These are phyloP conservation scores for Sericinus montela DNA, from an alignment of 2,888 invertebrate species.

Conservation along the genomic window DNA sequence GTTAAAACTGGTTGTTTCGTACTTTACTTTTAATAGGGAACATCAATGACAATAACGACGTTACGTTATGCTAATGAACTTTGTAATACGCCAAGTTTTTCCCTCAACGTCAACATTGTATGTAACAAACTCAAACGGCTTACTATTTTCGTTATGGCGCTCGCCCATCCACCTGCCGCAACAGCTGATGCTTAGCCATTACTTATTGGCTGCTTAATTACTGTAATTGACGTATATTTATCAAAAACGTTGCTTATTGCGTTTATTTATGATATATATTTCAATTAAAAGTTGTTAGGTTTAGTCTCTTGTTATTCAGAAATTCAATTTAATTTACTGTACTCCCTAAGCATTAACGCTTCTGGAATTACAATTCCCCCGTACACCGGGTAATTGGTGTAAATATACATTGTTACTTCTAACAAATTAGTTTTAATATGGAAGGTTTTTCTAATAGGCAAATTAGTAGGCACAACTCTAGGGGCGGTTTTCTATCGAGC, in stretches of 20 bases:
- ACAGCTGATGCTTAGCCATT: conserved; percentile 35
- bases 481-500: too few relatives aligned
- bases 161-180: conserved; percentile 36
- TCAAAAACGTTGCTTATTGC: conserved; percentile 3
- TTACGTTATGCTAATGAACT: not conserved
- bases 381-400: too few relatives aligned
- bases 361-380: not conserved
- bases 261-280: conserved; percentile 16
- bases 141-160: not conserved
- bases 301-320: not conserved
- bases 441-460: too few relatives aligned
- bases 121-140: not conserved
- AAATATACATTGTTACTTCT: too few relatives aligned
- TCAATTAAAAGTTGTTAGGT: conserved; percentile 12
- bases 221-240: conserved; percentile 19
- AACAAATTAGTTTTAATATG: too few relatives aligned
- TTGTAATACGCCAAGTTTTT: not conserved
- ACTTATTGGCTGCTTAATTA: conserved; percentile 32
- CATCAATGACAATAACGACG: too few relatives aligned
- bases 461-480: too few relatives aligned
- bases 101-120: not conserved
- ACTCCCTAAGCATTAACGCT: not conserved
- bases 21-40: too few relatives aligned
- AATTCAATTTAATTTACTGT: not conserved
- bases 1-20: too few relatives aligned